Percentiles rank a stretch among this genome's conserved stretches.
Evolutionary conservation across 2,797 vertebrate species (phyloP).

Genomic region (Limosa lapponica): DNA sequence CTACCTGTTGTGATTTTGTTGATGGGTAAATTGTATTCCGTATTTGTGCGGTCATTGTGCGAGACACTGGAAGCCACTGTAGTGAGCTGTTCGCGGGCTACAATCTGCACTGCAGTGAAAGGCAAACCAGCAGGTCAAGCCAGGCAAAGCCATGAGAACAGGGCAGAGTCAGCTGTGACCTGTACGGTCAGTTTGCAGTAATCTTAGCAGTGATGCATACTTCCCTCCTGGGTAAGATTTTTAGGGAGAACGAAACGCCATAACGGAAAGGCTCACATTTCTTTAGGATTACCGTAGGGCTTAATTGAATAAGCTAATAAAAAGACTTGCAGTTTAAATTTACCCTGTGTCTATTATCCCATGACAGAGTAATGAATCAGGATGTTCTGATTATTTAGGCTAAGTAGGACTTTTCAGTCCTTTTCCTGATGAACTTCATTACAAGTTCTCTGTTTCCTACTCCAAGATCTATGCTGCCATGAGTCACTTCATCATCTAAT

Average conservation of each 20-base stretch:
- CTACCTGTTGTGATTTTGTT: neutral
- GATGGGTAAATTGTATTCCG: neutral
- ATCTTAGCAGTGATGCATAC: neutral
- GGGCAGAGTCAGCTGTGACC: neutral
- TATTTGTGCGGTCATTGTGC: neutral
- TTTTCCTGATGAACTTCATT: neutral
- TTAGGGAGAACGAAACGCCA: neutral
- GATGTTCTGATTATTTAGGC: neutral
- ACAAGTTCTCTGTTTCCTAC: neutral
- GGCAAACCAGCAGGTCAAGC: neutral
- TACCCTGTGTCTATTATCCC: neutral
- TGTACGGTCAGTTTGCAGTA: neutral
- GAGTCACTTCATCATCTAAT: neutral
- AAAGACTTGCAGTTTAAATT: neutral
- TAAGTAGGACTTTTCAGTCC: neutral
- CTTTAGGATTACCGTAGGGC: neutral
- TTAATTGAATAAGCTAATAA: neutral
- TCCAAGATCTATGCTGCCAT: neutral
- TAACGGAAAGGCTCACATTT: neutral
- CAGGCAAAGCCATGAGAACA: neutral
- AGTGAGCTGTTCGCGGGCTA: neutral
- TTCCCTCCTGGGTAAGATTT: neutral
- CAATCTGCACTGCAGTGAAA: neutral
- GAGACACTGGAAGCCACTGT: neutral
- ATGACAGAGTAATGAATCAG: neutral